A percentile compares a stretch with the other conserved stretches of the same genome.
phyloP scores from a whole-genome alignment of 2,113 vertebrate genomes.

The Psilopogon haemacephalus region DNA sequence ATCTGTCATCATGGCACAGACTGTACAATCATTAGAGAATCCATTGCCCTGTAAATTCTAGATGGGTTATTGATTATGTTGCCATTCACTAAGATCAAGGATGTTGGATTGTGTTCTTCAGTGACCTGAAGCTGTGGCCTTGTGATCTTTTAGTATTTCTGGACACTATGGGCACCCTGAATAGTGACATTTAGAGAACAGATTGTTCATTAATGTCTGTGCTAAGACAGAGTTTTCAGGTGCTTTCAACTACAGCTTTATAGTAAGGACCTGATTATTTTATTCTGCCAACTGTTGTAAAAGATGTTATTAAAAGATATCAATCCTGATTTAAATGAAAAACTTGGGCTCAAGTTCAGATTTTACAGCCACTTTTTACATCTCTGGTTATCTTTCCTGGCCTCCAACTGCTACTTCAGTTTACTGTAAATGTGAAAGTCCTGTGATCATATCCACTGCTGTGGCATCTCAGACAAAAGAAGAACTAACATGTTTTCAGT shows the following conservation, averaged over 20 bases:
- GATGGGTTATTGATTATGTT: neutral
- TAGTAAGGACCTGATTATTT: neutral
- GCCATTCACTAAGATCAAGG: neutral
- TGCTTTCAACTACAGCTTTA: neutral
- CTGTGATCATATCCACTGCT: neutral
- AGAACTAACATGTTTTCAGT: neutral
- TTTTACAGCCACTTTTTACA: neutral
- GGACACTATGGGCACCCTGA: neutral
- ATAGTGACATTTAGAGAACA: neutral
- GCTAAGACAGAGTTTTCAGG: neutral
- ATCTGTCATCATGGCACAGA: neutral
- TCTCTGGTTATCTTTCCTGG: neutral
- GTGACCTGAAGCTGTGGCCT: neutral
- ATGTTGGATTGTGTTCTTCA: neutral
- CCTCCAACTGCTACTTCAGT: neutral
- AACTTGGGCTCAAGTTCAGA: neutral
- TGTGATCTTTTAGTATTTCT: neutral
- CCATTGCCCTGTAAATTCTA: neutral
- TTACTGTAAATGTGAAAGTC: neutral
- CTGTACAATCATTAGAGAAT: neutral
- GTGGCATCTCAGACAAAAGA: neutral
- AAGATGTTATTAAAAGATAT: neutral
- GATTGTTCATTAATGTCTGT: neutral
- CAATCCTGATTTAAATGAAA: neutral
- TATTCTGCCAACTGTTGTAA: neutral